Evolutionary conservation across 2,113 vertebrate species (phyloP).

Genomic region (Nasalis larvatus): DNA sequence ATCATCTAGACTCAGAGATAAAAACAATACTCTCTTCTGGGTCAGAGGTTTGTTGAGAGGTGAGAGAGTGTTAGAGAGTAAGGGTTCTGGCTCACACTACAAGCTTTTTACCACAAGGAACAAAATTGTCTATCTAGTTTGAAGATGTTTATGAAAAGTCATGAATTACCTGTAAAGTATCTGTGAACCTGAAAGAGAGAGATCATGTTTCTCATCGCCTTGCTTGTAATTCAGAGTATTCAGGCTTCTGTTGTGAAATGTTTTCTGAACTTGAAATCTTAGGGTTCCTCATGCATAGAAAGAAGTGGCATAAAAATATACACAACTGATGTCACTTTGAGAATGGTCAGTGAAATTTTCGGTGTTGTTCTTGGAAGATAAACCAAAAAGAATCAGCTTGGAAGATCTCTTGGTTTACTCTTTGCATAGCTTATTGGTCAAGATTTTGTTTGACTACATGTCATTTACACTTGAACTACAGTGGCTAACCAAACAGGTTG

Average conservation of each 20-base stretch:
- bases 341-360: background rate
- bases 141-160: background rate
- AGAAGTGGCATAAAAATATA: slow-evolving; percentile 25
- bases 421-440: background rate
- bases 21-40: background rate
- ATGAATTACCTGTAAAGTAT: background rate
- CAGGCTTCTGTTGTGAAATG: slow-evolving; percentile 22
- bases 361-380: background rate
- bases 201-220: background rate
- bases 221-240: background rate
- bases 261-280: slow-evolving; percentile 26
- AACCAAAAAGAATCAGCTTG: background rate
- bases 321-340: background rate
- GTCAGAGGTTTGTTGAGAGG: background rate
- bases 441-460: background rate
- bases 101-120: background rate
- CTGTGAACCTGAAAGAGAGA: background rate
- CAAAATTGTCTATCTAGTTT: background rate
- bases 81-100: background rate
- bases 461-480: background rate
- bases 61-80: background rate
- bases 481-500: background rate
- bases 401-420: background rate
- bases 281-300: background rate
- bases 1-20: background rate